These are phyloP conservation scores for Oligia fasciuncula DNA, from an alignment of 2,888 invertebrate species.

Conservation along the genomic window DNA sequence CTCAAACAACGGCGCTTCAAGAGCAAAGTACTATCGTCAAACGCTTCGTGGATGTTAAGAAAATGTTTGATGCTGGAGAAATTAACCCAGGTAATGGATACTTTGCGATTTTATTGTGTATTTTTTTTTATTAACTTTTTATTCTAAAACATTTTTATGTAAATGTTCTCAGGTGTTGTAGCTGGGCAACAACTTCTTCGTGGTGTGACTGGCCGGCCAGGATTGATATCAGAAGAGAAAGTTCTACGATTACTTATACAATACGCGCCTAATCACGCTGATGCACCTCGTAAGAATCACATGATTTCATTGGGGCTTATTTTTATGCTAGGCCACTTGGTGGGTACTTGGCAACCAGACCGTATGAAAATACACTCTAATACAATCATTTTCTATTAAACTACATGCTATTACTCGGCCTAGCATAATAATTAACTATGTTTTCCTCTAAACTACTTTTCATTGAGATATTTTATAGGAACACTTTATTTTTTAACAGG, in stretches of 20 bases:
- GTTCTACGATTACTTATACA: constrained; percentile 80
- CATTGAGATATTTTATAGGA: not conserved
- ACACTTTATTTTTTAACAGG: constrained; percentile 69
- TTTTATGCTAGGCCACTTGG: not conserved
- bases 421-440: not conserved
- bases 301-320: not conserved
- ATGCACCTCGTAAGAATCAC: constrained; percentile 75
- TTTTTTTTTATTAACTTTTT: not conserved
- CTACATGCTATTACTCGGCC: not conserved
- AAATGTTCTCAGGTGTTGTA: constrained; percentile 76
- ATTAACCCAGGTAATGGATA: constrained; percentile 78
- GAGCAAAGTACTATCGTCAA: constrained; percentile 89
- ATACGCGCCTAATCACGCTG: constrained; percentile 80
- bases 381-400: not conserved
- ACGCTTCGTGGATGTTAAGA: constrained; percentile 89
- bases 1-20: constrained; percentile 88
- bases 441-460: not conserved
- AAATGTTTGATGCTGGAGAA: constrained; percentile 90
- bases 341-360: not conserved
- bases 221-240: constrained; percentile 84
- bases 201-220: constrained; percentile 77
- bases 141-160: not conserved
- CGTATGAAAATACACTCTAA: not conserved
- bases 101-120: not conserved
- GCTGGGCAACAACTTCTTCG: constrained; percentile 83